Evolutionary conservation across 2,797 vertebrate genomes (phyloP).

Genomic region (Mus spretus): DNA sequence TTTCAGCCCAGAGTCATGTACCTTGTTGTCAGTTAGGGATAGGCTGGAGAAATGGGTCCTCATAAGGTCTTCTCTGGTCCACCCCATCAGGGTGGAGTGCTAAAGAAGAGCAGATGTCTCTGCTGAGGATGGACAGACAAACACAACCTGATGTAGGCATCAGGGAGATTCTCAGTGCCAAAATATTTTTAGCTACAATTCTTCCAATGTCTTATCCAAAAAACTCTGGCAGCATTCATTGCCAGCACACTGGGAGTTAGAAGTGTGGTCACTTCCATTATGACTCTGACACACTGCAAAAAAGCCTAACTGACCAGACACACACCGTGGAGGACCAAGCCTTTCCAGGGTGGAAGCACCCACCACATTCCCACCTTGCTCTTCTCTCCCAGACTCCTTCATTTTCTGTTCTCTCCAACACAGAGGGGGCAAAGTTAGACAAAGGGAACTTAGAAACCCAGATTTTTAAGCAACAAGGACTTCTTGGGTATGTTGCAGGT

Average conservation of each 20-base stretch:
- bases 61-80: neutral
- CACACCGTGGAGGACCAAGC: neutral
- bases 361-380: neutral
- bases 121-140: neutral
- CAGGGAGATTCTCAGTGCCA: constrained; percentile 2
- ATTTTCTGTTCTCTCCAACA: constrained; percentile 55
- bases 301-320: neutral
- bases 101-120: too few relatives aligned
- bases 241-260: neutral
- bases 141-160: neutral
- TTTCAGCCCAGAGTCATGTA: neutral
- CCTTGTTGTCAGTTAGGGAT: constrained; percentile 1
- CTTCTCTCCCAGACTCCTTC: neutral
- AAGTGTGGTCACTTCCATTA: neutral
- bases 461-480: constrained; percentile 17
- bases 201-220: constrained; percentile 29
- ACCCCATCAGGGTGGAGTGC: neutral
- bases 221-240: neutral
- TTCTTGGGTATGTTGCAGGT: neutral
- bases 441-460: neutral
- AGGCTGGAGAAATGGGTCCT: neutral
- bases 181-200: constrained; percentile 6
- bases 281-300: neutral
- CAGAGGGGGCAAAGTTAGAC: neutral
- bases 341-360: neutral